These are phyloP conservation scores for Montipora foliosa DNA, from an alignment of 64 coral and sea anemone genomes.

Conservation along the genomic window DNA sequence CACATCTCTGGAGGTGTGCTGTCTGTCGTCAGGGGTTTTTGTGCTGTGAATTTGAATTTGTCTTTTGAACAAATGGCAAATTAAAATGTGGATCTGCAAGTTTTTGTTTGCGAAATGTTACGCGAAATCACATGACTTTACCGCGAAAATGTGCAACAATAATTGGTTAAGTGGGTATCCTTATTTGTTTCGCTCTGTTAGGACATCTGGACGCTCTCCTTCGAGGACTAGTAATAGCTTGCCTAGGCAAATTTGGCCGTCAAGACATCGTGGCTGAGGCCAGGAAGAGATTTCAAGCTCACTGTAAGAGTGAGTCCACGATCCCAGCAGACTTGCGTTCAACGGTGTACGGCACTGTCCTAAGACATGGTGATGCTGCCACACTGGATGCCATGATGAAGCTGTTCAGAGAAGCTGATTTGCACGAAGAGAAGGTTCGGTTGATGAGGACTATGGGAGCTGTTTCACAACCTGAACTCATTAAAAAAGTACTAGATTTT, in stretches of 20 bases:
- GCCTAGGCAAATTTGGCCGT: constrained; percentile 88
- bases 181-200: neutral
- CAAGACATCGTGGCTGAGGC: constrained; percentile 81
- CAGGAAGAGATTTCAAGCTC: constrained; percentile 77
- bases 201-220: constrained; percentile 97
- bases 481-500: constrained; percentile 93
- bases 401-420: constrained; percentile 83
- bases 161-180: neutral
- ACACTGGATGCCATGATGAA: constrained; percentile 80
- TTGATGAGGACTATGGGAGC: constrained; percentile 93
- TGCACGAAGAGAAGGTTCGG: constrained; percentile 92
- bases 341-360: constrained; percentile 89
- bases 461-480: constrained; percentile 86
- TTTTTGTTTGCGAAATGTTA: too few relatives aligned
- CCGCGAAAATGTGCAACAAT: too few relatives aligned
- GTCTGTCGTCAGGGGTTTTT: too few relatives aligned
- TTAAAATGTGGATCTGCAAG: too few relatives aligned
- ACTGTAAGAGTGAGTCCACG: constrained; percentile 76
- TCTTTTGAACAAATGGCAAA: too few relatives aligned
- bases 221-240: constrained; percentile 78
- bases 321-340: constrained; percentile 88
- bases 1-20: too few relatives aligned
- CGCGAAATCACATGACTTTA: too few relatives aligned
- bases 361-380: constrained; percentile 76
- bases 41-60: too few relatives aligned